A percentile compares a stretch with the other conserved stretches of the same genome.
These are phyloP conservation scores for Lepidurus packardi DNA, from an alignment of 1,140 invertebrate species.

Conservation along the genomic window DNA sequence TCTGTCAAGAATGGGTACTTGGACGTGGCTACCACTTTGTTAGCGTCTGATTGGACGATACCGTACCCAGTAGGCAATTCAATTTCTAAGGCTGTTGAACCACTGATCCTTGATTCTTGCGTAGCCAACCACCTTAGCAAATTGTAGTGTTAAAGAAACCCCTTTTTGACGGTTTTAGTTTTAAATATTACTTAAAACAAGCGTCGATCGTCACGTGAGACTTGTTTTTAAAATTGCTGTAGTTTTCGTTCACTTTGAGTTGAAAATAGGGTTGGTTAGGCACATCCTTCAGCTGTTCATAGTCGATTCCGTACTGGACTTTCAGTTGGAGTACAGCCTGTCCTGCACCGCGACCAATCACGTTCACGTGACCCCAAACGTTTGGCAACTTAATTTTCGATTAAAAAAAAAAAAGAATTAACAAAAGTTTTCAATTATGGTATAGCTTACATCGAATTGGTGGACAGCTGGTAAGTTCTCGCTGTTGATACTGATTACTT, in stretches of 20 bases:
- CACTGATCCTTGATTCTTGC: slow-evolving; percentile 43
- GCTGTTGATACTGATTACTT: slow-evolving; percentile 41
- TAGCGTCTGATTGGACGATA: slow-evolving; percentile 52
- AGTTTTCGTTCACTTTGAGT: slow-evolving; percentile 45
- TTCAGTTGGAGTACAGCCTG: slow-evolving; percentile 54
- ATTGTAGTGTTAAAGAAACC: not conserved
- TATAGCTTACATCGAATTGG: slow-evolving; percentile 38
- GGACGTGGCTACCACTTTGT: slow-evolving; percentile 35
- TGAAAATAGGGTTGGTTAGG: slow-evolving; percentile 50
- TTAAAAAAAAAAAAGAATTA: not conserved
- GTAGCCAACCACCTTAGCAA: slow-evolving; percentile 43
- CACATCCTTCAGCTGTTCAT: slow-evolving; percentile 47
- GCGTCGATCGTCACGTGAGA: slow-evolving; percentile 50
- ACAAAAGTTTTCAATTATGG: not conserved
- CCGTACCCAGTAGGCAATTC: slow-evolving; percentile 55
- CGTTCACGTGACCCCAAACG: slow-evolving; percentile 54
- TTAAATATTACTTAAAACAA: slow-evolving; percentile 46
- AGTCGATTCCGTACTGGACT: slow-evolving; percentile 52
- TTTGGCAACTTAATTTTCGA: slow-evolving; percentile 44
- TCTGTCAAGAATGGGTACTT: slow-evolving; percentile 22
- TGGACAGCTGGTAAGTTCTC: slow-evolving; percentile 39
- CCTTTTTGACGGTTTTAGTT: not conserved
- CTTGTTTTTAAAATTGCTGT: slow-evolving; percentile 51
- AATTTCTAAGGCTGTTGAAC: slow-evolving; percentile 53
- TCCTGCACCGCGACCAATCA: slow-evolving; percentile 53